These are phyloP conservation scores for Camelus dromedarius DNA, from an alignment of 2,113 vertebrate species.

Conservation along the genomic window DNA sequence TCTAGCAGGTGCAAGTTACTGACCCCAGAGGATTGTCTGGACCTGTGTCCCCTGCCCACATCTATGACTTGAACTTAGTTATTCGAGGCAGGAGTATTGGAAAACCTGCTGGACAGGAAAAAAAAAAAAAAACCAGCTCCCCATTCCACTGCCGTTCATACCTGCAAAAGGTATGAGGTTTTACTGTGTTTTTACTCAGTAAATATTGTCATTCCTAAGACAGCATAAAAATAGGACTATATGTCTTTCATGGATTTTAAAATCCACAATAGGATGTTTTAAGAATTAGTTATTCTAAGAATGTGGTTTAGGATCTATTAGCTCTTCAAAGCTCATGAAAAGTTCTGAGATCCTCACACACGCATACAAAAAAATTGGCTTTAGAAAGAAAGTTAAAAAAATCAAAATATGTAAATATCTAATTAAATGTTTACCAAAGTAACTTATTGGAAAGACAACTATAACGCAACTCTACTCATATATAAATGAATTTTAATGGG, in stretches of 20 bases:
- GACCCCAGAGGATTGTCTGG: neutral
- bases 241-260: slow-evolving; percentile 11
- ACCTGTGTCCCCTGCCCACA: neutral
- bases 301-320: neutral
- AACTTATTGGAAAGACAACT: neutral
- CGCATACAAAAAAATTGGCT: neutral
- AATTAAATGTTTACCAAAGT: slow-evolving; percentile 9
- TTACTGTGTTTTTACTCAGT: neutral
- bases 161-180: neutral
- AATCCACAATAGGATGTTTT: neutral
- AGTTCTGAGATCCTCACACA: neutral
- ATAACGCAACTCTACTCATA: neutral
- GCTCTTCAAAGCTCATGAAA: neutral
- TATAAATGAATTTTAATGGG: neutral
- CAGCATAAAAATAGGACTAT: neutral
- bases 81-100: neutral
- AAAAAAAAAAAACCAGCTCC: neutral
- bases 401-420: neutral
- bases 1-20: neutral
- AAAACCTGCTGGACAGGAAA: neutral
- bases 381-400: neutral
- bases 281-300: neutral
- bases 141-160: neutral
- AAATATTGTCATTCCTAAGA: neutral
- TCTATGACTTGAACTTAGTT: neutral